Evolutionary conservation across 2,113 vertebrate species (phyloP), one percentile per base, ranked within the genome.

Genomic region (Clarias gariepinus): DNA sequence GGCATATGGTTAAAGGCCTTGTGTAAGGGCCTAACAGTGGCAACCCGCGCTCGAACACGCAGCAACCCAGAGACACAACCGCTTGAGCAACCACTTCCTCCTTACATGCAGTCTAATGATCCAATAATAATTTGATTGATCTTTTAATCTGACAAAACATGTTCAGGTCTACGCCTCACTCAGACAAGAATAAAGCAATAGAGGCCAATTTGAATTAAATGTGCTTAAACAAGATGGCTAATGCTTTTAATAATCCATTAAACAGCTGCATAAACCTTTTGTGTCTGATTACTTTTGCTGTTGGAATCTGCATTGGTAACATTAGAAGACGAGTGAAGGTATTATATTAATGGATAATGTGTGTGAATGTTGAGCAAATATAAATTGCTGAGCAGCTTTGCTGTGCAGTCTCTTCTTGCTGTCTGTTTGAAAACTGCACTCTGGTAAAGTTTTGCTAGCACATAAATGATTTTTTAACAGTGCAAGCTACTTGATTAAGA

Each of bases 161-260:
- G 53, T 58, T 58, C 25, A 8, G 28, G 7, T 78, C 3, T 58
- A 58, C 25, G 58, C 18, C 53, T 25, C 30, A 41, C 19, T 36
- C 21, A 0, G 11, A 33, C n/a, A 58, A 25, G 57, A 13, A 36
- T 60, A 33, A 80, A 30, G n/a, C 52, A 55, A 55, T 57, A 57
- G 52, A 78, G 23, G 77, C 18, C 78, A 80, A 36, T 80, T 80
- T 13, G 28, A 80, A 58, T 80, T 13, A 60, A 80, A 80, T 80
- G 18, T 21, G 28, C 28, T 60, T 36, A 19, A 80, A 23, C 57
- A 30, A 60, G 74, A 15, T 55, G 2, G 13, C 15, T 28, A 78
- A 78, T 78, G 28, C 53, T 58, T 58, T 79, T 58, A 30, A 33
- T 57, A 58, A 33, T 21, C 77, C 53, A 79, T 79, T 79, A 79